A percentile compares a stretch with the other conserved stretches of the same genome.
phyloP scores from a whole-genome alignment of 1,140 invertebrate species.

The Ylistrum balloti region DNA sequence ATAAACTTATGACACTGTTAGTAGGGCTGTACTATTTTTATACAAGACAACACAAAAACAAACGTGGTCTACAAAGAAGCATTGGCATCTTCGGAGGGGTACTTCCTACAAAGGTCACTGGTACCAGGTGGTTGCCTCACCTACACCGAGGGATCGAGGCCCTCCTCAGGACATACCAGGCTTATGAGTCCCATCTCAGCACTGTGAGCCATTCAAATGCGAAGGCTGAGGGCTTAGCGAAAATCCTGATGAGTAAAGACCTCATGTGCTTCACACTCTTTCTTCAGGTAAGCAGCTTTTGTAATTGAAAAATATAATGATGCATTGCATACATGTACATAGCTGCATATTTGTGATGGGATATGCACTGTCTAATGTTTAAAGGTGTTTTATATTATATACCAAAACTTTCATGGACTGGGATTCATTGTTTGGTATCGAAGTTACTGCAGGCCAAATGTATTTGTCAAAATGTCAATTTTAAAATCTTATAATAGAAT shows the following conservation, averaged over 20 bases:
- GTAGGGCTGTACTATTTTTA: constrained; percentile 55
- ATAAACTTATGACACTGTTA: constrained; percentile 54
- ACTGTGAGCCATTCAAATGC: constrained; percentile 47
- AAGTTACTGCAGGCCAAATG: no score
- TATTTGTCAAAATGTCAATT: no score
- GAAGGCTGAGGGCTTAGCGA: constrained; percentile 55
- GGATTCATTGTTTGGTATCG: no score
- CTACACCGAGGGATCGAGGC: background rate
- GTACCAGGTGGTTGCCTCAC: constrained; percentile 56
- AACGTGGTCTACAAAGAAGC: constrained; percentile 33
- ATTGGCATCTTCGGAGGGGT: background rate
- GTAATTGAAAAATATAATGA: no score
- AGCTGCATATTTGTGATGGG: no score
- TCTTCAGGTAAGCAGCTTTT: background rate
- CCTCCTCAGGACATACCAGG: constrained; percentile 43
- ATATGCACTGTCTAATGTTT: no score
- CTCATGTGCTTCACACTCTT: constrained; percentile 28
- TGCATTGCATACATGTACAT: no score
- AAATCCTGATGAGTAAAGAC: background rate
- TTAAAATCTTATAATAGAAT: no score
- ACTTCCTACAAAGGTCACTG: constrained; percentile 44
- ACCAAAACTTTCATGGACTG: no score
- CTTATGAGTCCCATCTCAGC: constrained; percentile 41
- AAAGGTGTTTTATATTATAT: no score
- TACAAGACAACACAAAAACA: constrained; percentile 51